phyloP scores from a whole-genome alignment of 2,113 vertebrate species.

The Mormoops blainvillei region DNA sequence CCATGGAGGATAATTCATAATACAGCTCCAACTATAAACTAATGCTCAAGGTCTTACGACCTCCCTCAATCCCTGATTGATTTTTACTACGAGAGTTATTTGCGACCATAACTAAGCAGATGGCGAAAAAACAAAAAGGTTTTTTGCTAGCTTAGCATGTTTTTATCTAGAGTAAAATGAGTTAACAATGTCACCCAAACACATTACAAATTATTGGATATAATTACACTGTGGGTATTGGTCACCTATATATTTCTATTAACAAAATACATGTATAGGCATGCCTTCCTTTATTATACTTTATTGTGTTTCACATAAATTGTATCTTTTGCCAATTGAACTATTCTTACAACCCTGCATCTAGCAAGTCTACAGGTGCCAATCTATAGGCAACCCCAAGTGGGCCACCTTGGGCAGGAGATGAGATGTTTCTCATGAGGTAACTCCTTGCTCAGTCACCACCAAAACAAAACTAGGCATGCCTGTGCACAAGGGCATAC shows the following conservation, averaged over 20 bases:
- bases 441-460: background rate
- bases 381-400: background rate
- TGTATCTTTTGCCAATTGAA: background rate
- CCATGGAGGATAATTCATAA: background rate
- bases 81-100: background rate
- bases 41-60: background rate
- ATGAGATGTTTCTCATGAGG: background rate
- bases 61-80: background rate
- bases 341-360: background rate
- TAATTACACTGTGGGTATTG: background rate
- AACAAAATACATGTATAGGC: background rate
- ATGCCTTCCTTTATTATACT: background rate
- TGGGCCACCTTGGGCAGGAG: background rate
- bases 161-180: background rate
- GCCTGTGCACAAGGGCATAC: background rate
- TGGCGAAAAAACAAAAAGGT: background rate
- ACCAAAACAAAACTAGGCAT: background rate
- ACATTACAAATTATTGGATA: background rate
- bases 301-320: background rate
- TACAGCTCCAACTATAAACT: background rate
- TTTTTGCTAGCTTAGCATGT: background rate
- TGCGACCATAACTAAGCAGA: background rate
- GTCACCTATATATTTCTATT: background rate
- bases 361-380: background rate
- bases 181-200: background rate